These are phyloP conservation scores for Apostichopus japonicus DNA, from an alignment of 35 echinoderm and acorn worm species.

Conservation along the genomic window DNA sequence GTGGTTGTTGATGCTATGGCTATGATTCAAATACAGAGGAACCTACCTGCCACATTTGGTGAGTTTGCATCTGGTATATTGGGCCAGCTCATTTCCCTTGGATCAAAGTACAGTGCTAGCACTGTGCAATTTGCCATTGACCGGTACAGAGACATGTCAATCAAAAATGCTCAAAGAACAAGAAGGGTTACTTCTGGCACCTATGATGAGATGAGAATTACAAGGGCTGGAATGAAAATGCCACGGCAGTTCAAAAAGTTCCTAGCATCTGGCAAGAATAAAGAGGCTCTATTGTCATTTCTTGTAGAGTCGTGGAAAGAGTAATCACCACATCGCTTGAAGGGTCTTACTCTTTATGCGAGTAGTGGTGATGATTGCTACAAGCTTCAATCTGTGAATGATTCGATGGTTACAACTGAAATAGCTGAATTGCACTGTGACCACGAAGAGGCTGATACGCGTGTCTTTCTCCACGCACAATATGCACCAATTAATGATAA, in stretches of 20 bases:
- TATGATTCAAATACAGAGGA: conserved; percentile 42
- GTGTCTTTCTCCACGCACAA: conserved; percentile 53
- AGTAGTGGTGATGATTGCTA: not conserved
- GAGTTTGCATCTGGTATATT: conserved; percentile 42
- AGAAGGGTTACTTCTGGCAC: not conserved
- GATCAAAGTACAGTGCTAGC: conserved; percentile 8
- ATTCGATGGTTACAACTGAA: not conserved
- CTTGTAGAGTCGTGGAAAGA: not conserved
- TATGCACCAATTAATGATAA: not conserved
- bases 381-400: conserved; percentile 3
- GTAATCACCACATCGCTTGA: no score
- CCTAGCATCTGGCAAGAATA: conserved; percentile 56
- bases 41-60: conserved; percentile 66
- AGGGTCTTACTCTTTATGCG: no score
- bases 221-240: conserved; percentile 38
- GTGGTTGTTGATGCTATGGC: conserved; percentile 73
- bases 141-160: conserved; percentile 42
- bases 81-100: conserved; percentile 11
- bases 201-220: conserved; percentile 46
- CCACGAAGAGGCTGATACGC: conserved; percentile 81
- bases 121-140: conserved; percentile 69
- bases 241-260: conserved; percentile 82
- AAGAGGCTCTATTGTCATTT: conserved; percentile 31
- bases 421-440: conserved; percentile 5
- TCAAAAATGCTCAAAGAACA: conserved; percentile 53